Evolutionary conservation across 2,113 vertebrate genomes (phyloP).

Genomic region (Theristicus caerulescens): DNA sequence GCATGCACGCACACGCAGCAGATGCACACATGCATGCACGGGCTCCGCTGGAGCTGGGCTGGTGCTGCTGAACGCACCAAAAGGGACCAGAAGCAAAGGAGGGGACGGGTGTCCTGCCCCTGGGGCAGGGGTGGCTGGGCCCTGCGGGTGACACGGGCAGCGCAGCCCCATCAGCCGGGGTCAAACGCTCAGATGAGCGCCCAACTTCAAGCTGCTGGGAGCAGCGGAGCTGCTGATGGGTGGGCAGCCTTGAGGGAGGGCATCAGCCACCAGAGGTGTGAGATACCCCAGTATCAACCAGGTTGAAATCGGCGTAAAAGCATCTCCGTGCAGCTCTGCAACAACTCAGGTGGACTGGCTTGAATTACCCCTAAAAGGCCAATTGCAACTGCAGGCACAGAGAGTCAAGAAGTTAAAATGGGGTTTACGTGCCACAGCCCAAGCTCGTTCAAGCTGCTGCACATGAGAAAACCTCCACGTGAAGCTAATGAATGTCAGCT

Average conservation of each 20-base stretch:
- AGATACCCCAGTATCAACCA: accelerated
- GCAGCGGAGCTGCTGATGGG: background rate
- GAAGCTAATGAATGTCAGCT: accelerated
- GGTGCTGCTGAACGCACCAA: accelerated
- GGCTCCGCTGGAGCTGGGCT: background rate
- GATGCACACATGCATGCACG: accelerated
- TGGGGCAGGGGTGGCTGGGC: background rate
- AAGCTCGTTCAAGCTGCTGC: background rate
- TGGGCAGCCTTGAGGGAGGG: too few relatives aligned
- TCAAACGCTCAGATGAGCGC: background rate
- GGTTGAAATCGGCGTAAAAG: background rate
- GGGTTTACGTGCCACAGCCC: background rate
- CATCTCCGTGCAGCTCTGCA: background rate
- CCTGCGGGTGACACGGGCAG: background rate
- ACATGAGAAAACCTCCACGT: accelerated
- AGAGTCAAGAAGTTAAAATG: accelerated
- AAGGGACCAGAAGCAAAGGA: background rate
- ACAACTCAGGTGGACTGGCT: accelerated
- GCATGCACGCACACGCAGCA: background rate
- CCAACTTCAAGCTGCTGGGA: accelerated
- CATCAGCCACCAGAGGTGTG: accelerated
- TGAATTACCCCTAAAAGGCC: background rate
- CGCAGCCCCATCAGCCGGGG: background rate
- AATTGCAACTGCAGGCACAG: background rate
- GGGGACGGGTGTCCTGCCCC: background rate